Evolutionary conservation across 2,888 invertebrate genomes (phyloP), one percentile per base, ranked within the genome.

Genomic region (Scaptomyza flava): DNA sequence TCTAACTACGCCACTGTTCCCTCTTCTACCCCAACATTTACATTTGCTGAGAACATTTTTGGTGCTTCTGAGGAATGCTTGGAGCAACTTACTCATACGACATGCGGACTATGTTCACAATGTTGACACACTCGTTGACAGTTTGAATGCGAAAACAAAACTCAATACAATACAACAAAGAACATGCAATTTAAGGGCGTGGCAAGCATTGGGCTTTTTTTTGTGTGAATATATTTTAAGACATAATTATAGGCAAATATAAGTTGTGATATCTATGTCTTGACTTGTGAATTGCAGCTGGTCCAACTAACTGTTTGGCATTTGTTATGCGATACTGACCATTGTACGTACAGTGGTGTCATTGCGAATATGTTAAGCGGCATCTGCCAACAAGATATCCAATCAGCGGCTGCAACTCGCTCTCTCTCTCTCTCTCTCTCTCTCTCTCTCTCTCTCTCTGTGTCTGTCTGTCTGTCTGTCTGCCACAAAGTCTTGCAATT

Each of bases 41-140:
- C 38, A 31, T 45, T 17, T 7, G 27, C 27, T n/a, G 12, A 11
- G n/a, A 51, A 68, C 20, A 63, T 71, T 74, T 75, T 71, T 75
- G 71, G 62, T 77, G 68, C 60, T 81, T 85, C 75, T 38, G 48
- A 59, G 69, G 81, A 85, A 85, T 75, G 69, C 43, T 23, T 34
- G 20, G 6, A 34, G 36, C 23, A 70, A 69, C 79, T 85, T 81
- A 79, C 80, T 80, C 81, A 82, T 82, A 76, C 86, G 85, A 70
- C 86, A 85, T 73, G 70, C 76, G 68, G 56, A 50, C 56, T 31
- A 34, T 69, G 64, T 68, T 59, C 65, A 69, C 68, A 27, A 27
- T 27, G 27, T 27, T 4, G 27, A 27, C 27, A 27, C 48, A 68
- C 31, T 34, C 64, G 79, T 7, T 65, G 79, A 78, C 73, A 77